Evolutionary conservation across 2,888 invertebrate species (phyloP), one percentile per base, ranked within the genome.

Genomic region (Tetropium fuscum): DNA sequence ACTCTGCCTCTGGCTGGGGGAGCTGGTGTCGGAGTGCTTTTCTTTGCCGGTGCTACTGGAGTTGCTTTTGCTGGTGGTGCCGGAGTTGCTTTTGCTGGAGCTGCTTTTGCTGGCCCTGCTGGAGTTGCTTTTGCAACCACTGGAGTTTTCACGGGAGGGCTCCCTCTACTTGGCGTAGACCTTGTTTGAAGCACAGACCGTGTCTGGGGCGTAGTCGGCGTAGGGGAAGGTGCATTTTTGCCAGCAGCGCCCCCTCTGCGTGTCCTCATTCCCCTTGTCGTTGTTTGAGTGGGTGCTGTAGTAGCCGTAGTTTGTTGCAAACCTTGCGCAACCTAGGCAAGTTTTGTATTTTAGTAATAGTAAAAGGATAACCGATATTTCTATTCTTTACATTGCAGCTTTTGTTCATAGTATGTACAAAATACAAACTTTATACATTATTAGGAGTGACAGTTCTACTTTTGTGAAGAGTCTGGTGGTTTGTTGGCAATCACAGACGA

Each of bases 1-100:
- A 60, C 60, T 27, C 56, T 58, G 43, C 47, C 47, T 47, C 64
- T 56, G 7, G 64, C 62, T 8, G 64, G 27, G 1, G 64, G 58
- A 16, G 63, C 58, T 8, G 49, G 38, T n/a, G 38, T 1, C 3
- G 19, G 16, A 8, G 15, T 8, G 1, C 10, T 34, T 16, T n/a
- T 15, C 32, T 27, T 27, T 2, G 27, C 27, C 1, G 27, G 27
- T 2, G 27, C 27, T n/a, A 18, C 13, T 8, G 57, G 57, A 11
- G 43, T 15, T 8, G 41, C 18, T 48, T 40, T 56, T 1, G 40
- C 7, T 0, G 53, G 41, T 18, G 32, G 48, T n/a, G 11, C 10
- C 8, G 27, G 34, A 7, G 34, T 34, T 1, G 8, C 34, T 11
- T 36, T 41, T 16, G 22, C 1, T 16, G 53, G 45, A 2, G 18